Conservation (phyloP, 1,140 invertebrate genomes). For the Bombyx mandarina region DNA sequence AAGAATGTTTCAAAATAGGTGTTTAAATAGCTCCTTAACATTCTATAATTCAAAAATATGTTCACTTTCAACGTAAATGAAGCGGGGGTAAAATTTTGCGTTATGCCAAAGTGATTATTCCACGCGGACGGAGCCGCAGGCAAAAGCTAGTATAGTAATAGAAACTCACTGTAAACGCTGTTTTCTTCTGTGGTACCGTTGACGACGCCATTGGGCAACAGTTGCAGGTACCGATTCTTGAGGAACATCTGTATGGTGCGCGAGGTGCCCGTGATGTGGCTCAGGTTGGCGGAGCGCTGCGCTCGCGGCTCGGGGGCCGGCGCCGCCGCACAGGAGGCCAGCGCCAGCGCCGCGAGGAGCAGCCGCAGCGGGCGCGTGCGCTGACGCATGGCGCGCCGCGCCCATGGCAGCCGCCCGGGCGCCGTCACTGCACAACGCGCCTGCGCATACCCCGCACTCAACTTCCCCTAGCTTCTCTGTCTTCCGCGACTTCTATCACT, state of each 20-base stretch:
- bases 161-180: slow-evolving; percentile 85
- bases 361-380: slow-evolving; percentile 57
- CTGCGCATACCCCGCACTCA: slow-evolving; percentile 30
- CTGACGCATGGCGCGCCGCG: slow-evolving; percentile 60
- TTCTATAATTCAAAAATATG: no score
- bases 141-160: not conserved
- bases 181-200: slow-evolving; percentile 82
- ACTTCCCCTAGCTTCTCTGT: not conserved
- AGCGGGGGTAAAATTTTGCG: no score
- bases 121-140: no score
- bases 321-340: slow-evolving; percentile 54
- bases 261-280: slow-evolving; percentile 79
- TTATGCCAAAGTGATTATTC: no score
- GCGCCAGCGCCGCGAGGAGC: slow-evolving; percentile 53
- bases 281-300: slow-evolving; percentile 80
- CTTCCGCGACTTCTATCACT: slow-evolving; percentile 9
- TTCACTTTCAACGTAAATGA: no score
- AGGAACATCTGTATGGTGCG: slow-evolving; percentile 86
- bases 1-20: no score
- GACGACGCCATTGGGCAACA: slow-evolving; percentile 83
- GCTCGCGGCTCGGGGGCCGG: slow-evolving; percentile 62
- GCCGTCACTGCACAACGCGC: slow-evolving; percentile 56
- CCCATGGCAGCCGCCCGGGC: slow-evolving; percentile 59
- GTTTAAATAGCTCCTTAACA: no score
- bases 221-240: slow-evolving; percentile 83